A percentile compares a stretch with the other conserved stretches of the same genome.
These are phyloP conservation scores for Tachysurus fulvidraco DNA, from an alignment of 2,113 vertebrate species.

Conservation along the genomic window DNA sequence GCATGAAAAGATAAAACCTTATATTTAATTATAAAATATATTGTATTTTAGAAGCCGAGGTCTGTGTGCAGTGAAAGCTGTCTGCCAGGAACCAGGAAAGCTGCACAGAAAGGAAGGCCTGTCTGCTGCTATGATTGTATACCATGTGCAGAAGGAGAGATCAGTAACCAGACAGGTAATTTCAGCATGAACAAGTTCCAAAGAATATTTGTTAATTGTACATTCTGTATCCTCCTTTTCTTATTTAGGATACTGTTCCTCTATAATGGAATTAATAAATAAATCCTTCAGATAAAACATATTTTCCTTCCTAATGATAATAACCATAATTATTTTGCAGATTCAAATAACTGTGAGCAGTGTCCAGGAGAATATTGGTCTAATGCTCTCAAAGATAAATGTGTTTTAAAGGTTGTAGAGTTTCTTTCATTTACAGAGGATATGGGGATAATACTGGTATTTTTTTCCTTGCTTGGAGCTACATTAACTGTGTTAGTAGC, in stretches of 20 bases:
- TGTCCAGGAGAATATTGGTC: too few species aligned
- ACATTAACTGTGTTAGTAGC: constrained; percentile 55
- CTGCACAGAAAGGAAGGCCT: constrained; percentile 45
- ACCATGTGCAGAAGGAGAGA: constrained; percentile 6
- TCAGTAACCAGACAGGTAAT: constrained; percentile 52
- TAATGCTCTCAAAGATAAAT: too few species aligned
- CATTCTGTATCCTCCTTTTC: constrained; percentile 57
- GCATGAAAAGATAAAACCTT: too few species aligned
- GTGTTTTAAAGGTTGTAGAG: too few species aligned
- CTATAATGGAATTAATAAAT: constrained; percentile 27
- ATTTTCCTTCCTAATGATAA: neutral
- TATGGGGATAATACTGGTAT: too few species aligned
- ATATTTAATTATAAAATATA: too few species aligned
- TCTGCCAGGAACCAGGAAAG: constrained; percentile 8
- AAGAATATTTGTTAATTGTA: constrained; percentile 41
- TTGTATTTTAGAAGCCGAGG: constrained; percentile 50
- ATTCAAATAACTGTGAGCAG: constrained; percentile 62
- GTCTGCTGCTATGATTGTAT: constrained; percentile 50
- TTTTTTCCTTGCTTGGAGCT: too few species aligned
- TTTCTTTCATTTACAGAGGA: too few species aligned
- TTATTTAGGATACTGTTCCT: constrained; percentile 48
- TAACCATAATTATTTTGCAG: constrained; percentile 62
- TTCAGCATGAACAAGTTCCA: constrained; percentile 23
- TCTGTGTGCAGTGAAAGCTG: constrained; percentile 45
- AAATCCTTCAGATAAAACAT: neutral